Conservation (phyloP, 2,797 vertebrate genomes). For the Otolemur crassicaudatus region DNA sequence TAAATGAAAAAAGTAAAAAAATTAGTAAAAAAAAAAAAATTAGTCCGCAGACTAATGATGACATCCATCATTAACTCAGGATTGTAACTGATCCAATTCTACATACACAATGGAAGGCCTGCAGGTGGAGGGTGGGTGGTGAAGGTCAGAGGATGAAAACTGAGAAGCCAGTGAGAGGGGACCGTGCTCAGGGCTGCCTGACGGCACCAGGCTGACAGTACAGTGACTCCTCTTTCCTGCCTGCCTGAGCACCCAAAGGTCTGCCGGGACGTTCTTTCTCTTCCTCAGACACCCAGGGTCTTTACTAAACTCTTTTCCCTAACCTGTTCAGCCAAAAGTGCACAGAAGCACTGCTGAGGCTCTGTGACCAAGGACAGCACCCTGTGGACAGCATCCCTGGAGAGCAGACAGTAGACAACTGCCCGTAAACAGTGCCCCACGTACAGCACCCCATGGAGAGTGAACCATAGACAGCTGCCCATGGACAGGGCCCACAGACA, state of each 20-base stretch:
- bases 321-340: background rate
- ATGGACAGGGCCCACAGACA: no score
- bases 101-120: background rate
- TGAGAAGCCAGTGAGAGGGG: background rate
- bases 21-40: background rate
- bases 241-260: background rate
- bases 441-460: no score
- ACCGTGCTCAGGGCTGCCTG: background rate
- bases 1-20: no score
- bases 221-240: background rate
- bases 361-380: background rate
- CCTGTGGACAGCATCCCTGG: background rate
- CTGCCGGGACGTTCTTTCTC: background rate
- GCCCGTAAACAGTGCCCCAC: no score
- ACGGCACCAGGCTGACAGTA: no score
- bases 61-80: background rate
- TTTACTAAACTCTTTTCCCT: background rate
- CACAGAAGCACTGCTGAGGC: accelerated
- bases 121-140: no score
- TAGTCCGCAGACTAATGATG: background rate
- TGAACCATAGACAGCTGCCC: no score
- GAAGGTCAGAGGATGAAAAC: background rate
- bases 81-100: background rate
- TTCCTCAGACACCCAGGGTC: background rate
- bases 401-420: no score